Conservation (phyloP, 2,113 vertebrate species). For the Arenaria interpres region DNA sequence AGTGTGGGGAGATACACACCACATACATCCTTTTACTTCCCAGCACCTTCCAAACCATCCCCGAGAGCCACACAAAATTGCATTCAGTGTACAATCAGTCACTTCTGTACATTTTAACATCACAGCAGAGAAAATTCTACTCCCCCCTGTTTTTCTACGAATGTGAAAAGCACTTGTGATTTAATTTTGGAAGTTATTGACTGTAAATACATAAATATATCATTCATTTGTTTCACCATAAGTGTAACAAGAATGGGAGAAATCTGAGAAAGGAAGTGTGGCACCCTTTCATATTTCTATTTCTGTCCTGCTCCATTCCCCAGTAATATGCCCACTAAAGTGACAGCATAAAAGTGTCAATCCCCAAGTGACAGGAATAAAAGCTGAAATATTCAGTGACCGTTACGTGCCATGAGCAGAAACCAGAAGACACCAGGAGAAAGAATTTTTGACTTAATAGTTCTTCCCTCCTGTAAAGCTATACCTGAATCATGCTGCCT, state of each 20-base stretch:
- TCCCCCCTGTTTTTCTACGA: neutral
- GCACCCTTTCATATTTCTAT: neutral
- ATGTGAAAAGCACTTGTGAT: neutral
- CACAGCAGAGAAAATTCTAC: neutral
- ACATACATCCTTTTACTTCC: neutral
- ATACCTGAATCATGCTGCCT: neutral
- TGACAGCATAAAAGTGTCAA: neutral
- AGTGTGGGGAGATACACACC: neutral
- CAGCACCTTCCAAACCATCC: neutral
- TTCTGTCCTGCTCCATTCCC: neutral
- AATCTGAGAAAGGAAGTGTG: neutral
- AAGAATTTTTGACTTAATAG: neutral
- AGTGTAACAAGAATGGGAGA: neutral
- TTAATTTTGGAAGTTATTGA: neutral
- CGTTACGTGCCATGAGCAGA: neutral
- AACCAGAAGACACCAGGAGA: neutral
- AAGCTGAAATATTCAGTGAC: neutral
- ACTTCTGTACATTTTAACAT: neutral
- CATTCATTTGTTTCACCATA: neutral
- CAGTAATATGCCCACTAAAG: neutral
- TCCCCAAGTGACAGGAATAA: neutral
- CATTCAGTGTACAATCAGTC: neutral
- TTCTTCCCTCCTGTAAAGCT: neutral
- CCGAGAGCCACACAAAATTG: neutral
- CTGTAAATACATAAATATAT: neutral